phyloP scores from a whole-genome alignment of 2,797 vertebrate species.

The Micrastur ruficollis region DNA sequence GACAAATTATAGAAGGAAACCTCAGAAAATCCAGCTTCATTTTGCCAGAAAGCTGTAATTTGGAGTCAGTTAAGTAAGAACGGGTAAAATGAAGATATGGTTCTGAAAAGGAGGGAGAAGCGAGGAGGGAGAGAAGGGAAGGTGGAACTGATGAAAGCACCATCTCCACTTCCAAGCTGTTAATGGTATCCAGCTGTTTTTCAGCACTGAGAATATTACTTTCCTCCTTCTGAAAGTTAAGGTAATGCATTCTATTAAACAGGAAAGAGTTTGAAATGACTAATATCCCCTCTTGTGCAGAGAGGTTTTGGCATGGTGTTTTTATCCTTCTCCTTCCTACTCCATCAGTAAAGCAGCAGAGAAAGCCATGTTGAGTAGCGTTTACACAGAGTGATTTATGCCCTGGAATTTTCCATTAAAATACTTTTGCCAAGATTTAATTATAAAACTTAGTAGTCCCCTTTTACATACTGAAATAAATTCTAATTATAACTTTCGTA shows the following conservation, averaged over 20 bases:
- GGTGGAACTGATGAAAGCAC: background rate
- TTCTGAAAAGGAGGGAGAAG: background rate
- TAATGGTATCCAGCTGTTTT: slow-evolving; percentile 25
- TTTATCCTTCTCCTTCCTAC: slow-evolving; percentile 2
- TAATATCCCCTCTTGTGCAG: slow-evolving; percentile 5
- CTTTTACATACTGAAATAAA: background rate
- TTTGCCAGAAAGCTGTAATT: background rate
- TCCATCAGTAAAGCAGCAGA: background rate
- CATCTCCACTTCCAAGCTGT: background rate
- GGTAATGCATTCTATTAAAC: slow-evolving; percentile 43
- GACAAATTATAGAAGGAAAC: background rate
- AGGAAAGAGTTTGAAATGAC: slow-evolving; percentile 20
- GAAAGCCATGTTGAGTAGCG: background rate
- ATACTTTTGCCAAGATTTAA: slow-evolving; percentile 37
- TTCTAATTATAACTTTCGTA: slow-evolving; percentile 38
- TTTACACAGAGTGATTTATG: background rate
- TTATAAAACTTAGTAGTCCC: slow-evolving; percentile 7
- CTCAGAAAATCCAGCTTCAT: background rate
- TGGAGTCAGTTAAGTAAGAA: background rate
- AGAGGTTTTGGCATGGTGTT: background rate
- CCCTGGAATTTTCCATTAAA: slow-evolving; percentile 10
- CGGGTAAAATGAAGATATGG: background rate
- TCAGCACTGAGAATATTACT: slow-evolving; percentile 13
- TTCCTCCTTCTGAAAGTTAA: slow-evolving; percentile 4
- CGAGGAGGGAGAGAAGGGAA: background rate